Evolutionary conservation across 1,140 invertebrate genomes (phyloP).

Genomic region (Aphidius ervi): DNA sequence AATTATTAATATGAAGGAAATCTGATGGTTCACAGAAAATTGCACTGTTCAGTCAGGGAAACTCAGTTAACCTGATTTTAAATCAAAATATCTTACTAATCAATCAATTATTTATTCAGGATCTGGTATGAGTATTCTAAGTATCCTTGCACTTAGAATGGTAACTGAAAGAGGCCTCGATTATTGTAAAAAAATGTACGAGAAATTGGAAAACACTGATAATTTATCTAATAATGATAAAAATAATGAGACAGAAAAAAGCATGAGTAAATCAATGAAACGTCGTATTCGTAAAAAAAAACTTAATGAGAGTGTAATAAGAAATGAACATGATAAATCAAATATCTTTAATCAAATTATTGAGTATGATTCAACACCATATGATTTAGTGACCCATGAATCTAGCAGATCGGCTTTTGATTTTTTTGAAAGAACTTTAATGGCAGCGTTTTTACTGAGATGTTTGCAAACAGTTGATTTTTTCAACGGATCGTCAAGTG

Average conservation of each 20-base stretch:
- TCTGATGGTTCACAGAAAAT: too few species aligned
- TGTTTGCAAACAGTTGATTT: slow-evolving; percentile 63
- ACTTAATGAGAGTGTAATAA: slow-evolving; percentile 27
- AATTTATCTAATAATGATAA: not conserved
- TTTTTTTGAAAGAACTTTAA: slow-evolving; percentile 71
- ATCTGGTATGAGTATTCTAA: slow-evolving; percentile 77
- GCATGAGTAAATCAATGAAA: slow-evolving; percentile 33
- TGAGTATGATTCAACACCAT: slow-evolving; percentile 49
- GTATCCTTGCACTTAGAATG: slow-evolving; percentile 70
- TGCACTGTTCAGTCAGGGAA: too few species aligned
- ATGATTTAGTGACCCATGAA: slow-evolving; percentile 67
- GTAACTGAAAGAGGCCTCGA: slow-evolving; percentile 62
- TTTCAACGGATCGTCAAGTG: slow-evolving; percentile 46
- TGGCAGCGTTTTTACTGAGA: slow-evolving; percentile 73
- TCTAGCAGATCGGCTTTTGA: slow-evolving; percentile 63
- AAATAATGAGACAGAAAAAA: not conserved
- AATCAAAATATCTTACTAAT: not conserved
- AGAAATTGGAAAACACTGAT: slow-evolving; percentile 25
- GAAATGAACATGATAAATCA: slow-evolving; percentile 6
- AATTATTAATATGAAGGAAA: too few species aligned
- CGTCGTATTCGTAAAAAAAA: slow-evolving; percentile 33
- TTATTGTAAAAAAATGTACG: slow-evolving; percentile 53
- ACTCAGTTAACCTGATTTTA: too few species aligned
- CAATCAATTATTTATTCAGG: slow-evolving; percentile 39
- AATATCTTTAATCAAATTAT: slow-evolving; percentile 1